Conservation (phyloP, 92 coral and sea anemone species). For the Palythoa heliodiscus region DNA sequence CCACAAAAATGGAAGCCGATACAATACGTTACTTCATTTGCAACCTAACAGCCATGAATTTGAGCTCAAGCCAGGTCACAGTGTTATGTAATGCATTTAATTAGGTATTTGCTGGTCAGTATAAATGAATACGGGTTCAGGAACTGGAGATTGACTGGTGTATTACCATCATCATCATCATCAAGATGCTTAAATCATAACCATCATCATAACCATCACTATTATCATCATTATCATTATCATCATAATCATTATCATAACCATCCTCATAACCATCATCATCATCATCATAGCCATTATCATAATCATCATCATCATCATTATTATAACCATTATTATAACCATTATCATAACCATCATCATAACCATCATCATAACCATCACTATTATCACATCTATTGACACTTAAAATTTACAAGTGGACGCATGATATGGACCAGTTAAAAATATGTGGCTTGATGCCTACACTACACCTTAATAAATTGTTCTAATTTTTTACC, state of each 20-base stretch:
- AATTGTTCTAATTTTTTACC: constrained; percentile 46
- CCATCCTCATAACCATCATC: not conserved
- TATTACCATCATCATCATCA: not conserved
- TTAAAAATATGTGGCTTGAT: not conserved
- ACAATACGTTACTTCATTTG: not conserved
- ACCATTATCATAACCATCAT: not conserved
- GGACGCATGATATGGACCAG: too few relatives aligned
- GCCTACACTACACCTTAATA: not conserved
- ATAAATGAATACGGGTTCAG: too few relatives aligned
- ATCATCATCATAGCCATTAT: too few relatives aligned
- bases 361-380: not conserved
- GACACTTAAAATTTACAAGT: too few relatives aligned
- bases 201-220: not conserved
- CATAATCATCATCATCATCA: not conserved
- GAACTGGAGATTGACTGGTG: not conserved
- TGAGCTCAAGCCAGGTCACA: too few relatives aligned
- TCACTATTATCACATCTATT: not conserved
- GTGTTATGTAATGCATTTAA: too few relatives aligned
- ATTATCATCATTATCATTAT: not conserved
- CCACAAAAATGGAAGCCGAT: not conserved
- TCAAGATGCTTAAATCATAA: too few relatives aligned
- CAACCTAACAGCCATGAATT: too few relatives aligned
- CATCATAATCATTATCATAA: not conserved
- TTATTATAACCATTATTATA: not conserved
- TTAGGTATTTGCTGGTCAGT: too few relatives aligned